Evolutionary conservation across 2,888 invertebrate genomes (phyloP).

Genomic region (Ephialtes manifestator): DNA sequence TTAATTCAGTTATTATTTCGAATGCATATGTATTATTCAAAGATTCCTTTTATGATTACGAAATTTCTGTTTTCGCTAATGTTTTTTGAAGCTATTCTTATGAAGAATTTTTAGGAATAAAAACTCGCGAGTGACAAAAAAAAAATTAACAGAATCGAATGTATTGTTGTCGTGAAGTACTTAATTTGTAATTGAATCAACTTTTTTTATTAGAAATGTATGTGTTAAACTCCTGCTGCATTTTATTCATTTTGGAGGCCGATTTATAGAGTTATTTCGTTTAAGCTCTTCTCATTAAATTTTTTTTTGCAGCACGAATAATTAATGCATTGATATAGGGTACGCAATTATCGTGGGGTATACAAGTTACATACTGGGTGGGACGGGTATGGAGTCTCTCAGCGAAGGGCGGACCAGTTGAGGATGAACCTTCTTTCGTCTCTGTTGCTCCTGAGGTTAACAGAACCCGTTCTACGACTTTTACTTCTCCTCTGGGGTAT

Average conservation of each 20-base stretch:
- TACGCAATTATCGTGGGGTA: conserved; percentile 16
- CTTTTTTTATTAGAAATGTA: no score
- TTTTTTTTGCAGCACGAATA: not conserved
- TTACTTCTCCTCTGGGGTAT: conserved; percentile 46
- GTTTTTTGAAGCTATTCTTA: no score
- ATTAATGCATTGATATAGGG: conserved; percentile 7
- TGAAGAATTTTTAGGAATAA: no score
- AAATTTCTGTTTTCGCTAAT: no score
- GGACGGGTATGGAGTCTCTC: not conserved
- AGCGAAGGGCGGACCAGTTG: conserved; percentile 33
- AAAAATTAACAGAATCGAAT: no score
- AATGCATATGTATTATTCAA: no score
- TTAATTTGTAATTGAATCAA: no score
- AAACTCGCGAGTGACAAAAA: no score
- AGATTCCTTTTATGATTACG: no score
- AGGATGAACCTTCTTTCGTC: conserved; percentile 33
- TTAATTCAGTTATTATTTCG: no score
- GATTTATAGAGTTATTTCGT: not conserved
- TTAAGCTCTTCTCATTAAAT: not conserved
- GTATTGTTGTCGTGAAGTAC: no score
- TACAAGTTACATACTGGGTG: conserved; percentile 13
- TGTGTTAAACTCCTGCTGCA: not conserved
- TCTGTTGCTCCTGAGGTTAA: conserved; percentile 35
- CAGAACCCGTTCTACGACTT: conserved; percentile 57
- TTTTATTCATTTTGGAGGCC: not conserved